Evolutionary conservation across 2,113 vertebrate genomes (phyloP).

Genomic region (Nyctibius bracteatus): DNA sequence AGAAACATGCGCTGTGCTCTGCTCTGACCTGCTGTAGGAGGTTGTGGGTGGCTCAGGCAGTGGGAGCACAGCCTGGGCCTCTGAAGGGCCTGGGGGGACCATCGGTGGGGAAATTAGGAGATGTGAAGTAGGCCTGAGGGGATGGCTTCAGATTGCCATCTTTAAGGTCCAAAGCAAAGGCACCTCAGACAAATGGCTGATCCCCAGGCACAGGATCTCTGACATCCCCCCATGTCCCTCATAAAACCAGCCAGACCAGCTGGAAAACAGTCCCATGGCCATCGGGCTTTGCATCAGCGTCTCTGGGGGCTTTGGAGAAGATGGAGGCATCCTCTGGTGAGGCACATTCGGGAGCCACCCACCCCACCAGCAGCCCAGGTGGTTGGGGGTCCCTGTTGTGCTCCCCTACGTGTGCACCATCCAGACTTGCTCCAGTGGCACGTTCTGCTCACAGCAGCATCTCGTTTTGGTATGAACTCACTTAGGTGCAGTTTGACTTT

Average conservation of each 20-base stretch:
- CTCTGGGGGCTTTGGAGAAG: neutral
- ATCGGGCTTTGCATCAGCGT: accelerated
- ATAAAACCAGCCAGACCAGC: neutral
- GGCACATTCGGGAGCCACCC: neutral
- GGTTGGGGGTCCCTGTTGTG: neutral
- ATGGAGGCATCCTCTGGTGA: neutral
- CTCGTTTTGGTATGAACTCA: neutral
- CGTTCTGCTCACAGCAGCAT: neutral
- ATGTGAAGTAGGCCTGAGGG: neutral
- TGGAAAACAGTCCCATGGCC: neutral
- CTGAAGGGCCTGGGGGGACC: neutral
- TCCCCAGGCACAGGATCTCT: neutral
- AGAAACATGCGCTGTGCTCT: neutral
- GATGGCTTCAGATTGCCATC: neutral
- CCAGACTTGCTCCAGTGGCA: neutral
- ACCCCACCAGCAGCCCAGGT: accelerated
- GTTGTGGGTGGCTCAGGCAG: neutral
- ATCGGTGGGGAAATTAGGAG: neutral
- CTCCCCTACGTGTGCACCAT: accelerated
- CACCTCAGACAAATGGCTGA: neutral
- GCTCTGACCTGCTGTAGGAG: neutral
- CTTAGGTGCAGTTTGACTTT: neutral
- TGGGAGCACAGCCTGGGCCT: neutral
- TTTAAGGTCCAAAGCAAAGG: neutral
- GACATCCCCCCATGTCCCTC: neutral